Conservation (phyloP, 2,113 vertebrate species). For the Motacilla tschutschensis region DNA sequence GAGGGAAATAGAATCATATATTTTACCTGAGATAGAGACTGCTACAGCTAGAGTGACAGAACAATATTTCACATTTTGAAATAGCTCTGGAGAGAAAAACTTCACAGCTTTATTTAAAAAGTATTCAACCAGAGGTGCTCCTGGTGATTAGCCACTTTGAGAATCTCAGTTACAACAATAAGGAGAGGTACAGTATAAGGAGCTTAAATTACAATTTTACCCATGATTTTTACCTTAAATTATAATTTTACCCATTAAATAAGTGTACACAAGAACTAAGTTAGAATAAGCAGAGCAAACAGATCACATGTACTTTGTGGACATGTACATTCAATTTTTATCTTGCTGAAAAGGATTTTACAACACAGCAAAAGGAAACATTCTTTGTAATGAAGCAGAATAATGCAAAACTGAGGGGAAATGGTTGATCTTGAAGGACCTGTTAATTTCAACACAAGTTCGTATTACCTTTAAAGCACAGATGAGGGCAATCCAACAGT, state of each 20-base stretch:
- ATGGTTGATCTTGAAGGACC: neutral
- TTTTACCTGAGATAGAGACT: constrained; percentile 13
- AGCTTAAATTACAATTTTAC: neutral
- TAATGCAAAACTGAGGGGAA: neutral
- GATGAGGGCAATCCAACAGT: neutral
- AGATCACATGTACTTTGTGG: neutral
- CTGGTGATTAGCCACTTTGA: neutral
- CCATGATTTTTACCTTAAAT: neutral
- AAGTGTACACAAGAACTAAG: neutral
- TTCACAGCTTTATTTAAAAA: neutral
- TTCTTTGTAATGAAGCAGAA: neutral
- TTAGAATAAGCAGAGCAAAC: neutral
- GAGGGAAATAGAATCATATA: neutral
- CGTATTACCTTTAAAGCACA: neutral
- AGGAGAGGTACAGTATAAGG: neutral
- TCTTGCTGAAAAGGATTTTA: neutral
- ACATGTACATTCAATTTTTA: neutral
- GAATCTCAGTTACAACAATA: neutral
- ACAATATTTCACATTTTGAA: constrained; percentile 18
- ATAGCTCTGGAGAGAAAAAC: neutral
- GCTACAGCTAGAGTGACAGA: neutral
- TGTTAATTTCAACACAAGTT: neutral
- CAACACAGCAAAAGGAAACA: neutral
- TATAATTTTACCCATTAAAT: neutral
- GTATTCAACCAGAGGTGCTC: neutral